A percentile compares a stretch with the other conserved stretches of the same genome.
These are phyloP conservation scores for Adelges cooleyi DNA, from an alignment of 1,140 invertebrate species.

Conservation along the genomic window DNA sequence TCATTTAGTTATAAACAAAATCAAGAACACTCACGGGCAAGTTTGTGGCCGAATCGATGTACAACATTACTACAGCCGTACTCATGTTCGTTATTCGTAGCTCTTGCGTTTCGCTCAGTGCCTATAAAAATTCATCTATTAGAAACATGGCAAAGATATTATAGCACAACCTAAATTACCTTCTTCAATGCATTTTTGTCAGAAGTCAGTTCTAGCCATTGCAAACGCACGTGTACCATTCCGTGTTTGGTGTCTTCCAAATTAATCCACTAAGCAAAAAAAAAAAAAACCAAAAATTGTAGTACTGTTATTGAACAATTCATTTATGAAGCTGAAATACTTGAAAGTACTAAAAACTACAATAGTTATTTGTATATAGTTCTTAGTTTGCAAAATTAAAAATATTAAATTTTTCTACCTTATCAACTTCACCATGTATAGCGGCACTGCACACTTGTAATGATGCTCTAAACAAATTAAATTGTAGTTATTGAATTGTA, in stretches of 20 bases:
- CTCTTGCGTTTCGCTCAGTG: slow-evolving; percentile 60
- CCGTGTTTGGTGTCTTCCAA: slow-evolving; percentile 89
- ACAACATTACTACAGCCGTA: slow-evolving; percentile 66
- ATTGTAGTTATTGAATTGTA: not conserved
- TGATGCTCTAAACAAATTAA: slow-evolving; percentile 42
- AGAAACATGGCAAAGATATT: not conserved
- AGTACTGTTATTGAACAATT: not conserved
- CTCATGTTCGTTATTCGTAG: slow-evolving; percentile 62
- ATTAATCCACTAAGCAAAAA: slow-evolving; percentile 65
- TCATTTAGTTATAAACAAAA: too few relatives aligned
- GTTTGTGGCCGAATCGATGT: slow-evolving; percentile 79
- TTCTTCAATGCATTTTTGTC: slow-evolving; percentile 58
- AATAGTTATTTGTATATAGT: slow-evolving; percentile 12
- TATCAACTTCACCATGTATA: slow-evolving; percentile 53
- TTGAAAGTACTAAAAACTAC: not conserved
- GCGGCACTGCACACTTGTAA: slow-evolving; percentile 55
- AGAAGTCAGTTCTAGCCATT: slow-evolving; percentile 71
- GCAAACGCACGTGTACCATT: slow-evolving; percentile 71
- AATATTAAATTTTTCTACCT: slow-evolving; percentile 44
- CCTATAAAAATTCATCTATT: slow-evolving; percentile 42
- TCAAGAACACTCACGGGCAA: slow-evolving; percentile 58
- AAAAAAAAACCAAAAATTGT: slow-evolving; percentile 20
- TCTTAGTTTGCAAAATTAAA: too few relatives aligned
- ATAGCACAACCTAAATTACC: slow-evolving; percentile 43
- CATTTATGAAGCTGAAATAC: not conserved